These are phyloP conservation scores for Sminthurides bifidus DNA, from an alignment of 1,140 invertebrate genomes.

Conservation along the genomic window DNA sequence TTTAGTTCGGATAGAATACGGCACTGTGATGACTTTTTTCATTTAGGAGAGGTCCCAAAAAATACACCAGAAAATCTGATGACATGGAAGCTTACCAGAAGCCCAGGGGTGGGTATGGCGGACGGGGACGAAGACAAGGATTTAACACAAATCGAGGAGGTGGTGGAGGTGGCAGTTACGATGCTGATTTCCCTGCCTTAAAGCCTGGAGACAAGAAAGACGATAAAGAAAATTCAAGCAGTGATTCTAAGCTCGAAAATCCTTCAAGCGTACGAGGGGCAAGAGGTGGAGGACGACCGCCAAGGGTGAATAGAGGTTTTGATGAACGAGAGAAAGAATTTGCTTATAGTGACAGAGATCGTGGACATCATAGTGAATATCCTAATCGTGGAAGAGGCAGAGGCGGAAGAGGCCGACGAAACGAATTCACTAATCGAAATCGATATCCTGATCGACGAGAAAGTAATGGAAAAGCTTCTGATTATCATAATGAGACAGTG, in stretches of 20 bases:
- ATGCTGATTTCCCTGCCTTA: conserved; percentile 23
- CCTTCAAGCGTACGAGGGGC: neutral
- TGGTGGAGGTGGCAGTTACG: conserved; percentile 4
- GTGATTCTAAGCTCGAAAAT: neutral
- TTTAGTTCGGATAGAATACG: neutral
- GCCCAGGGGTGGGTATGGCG: conserved; percentile 24
- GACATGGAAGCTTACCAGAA: conserved; percentile 68
- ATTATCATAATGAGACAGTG: neutral
- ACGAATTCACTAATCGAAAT: conserved; percentile 31
- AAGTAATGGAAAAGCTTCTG: neutral
- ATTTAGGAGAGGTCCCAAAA: conserved; percentile 68
- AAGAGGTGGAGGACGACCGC: neutral
- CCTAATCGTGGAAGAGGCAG: conserved; percentile 15
- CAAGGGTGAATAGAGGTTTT: neutral
- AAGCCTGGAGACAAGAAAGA: neutral
- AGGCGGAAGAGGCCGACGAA: conserved; percentile 20
- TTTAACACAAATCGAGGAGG: conserved; percentile 8
- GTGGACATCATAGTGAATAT: neutral
- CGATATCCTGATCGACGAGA: conserved; percentile 23
- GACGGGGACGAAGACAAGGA: conserved; percentile 18
- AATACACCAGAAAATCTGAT: conserved; percentile 83
- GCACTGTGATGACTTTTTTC: neutral
- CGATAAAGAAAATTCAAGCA: neutral
- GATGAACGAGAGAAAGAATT: neutral
- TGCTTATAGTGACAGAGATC: conserved; percentile 2